These are phyloP conservation scores for Meloe dianella DNA, from an alignment of 2,888 invertebrate genomes.

Conservation along the genomic window DNA sequence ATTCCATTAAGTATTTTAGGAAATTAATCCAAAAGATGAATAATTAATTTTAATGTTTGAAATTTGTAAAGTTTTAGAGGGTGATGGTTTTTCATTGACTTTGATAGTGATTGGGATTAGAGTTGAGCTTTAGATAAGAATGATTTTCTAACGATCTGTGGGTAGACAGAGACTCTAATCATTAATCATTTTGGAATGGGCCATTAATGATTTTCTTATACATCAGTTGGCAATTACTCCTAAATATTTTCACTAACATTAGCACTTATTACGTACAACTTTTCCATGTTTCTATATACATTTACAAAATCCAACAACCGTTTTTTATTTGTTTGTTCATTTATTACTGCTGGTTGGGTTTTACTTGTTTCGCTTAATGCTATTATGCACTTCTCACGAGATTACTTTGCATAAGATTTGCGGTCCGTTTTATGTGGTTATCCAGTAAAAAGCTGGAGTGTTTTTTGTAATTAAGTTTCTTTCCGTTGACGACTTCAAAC, in stretches of 20 bases:
- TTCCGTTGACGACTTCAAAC: conserved; percentile 41
- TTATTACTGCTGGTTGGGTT: conserved; percentile 30
- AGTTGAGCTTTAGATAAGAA: background rate
- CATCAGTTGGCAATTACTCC: background rate
- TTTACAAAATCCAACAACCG: conserved; percentile 30
- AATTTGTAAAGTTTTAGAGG: background rate
- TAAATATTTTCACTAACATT: background rate
- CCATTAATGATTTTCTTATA: background rate
- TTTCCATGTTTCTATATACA: conserved; percentile 13
- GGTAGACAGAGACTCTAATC: background rate
- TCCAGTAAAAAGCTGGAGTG: conserved; percentile 45
- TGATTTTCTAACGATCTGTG: background rate
- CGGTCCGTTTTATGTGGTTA: conserved; percentile 42
- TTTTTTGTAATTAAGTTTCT: conserved; percentile 51
- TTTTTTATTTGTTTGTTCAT: conserved; percentile 35
- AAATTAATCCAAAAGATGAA: background rate
- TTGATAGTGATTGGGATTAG: background rate
- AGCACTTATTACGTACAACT: background rate
- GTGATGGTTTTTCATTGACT: background rate
- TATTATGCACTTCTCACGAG: conserved; percentile 49
- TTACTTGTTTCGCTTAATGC: conserved; percentile 42
- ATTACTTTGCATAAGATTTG: conserved; percentile 47
- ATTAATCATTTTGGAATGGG: background rate
- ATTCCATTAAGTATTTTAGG: conserved; percentile 4
- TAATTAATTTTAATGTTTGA: conserved; percentile 8